These are phyloP conservation scores for Leptinotarsa texana DNA, from an alignment of 1,140 invertebrate genomes.

Conservation along the genomic window DNA sequence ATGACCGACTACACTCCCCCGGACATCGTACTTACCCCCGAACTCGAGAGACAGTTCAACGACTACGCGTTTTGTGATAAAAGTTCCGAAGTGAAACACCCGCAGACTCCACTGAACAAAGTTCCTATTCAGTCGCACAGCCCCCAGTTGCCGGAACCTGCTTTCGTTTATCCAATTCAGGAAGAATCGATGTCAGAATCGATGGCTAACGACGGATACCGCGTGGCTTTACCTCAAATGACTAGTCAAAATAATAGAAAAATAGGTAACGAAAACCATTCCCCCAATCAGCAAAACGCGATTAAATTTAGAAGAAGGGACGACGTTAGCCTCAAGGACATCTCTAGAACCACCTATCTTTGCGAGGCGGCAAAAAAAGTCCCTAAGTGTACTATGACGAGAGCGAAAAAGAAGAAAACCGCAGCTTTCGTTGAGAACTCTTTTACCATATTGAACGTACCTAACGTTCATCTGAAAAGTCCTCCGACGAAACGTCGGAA, in stretches of 20 bases:
- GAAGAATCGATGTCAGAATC: conserved; percentile 27
- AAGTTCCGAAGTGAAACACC: conserved; percentile 45
- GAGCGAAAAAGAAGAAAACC: neutral
- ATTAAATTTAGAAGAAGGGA: too few relatives aligned
- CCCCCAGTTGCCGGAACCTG: conserved; percentile 49
- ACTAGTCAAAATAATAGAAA: conserved; percentile 46
- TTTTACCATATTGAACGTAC: conserved; percentile 48
- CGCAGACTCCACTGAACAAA: conserved; percentile 42
- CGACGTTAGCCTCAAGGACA: too few relatives aligned
- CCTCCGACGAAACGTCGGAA: conserved; percentile 42
- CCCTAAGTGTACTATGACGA: neutral
- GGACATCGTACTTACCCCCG: conserved; percentile 6
- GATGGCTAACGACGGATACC: conserved; percentile 42
- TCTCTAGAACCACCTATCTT: neutral
- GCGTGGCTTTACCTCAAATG: conserved; percentile 38
- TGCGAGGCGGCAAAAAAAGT: neutral
- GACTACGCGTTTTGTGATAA: conserved; percentile 28
- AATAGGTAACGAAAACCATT: conserved; percentile 29
- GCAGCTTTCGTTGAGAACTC: neutral
- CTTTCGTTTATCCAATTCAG: conserved; percentile 50
- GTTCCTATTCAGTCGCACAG: conserved; percentile 44
- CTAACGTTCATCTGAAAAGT: conserved; percentile 37
- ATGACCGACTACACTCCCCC: neutral
- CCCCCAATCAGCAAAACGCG: conserved; percentile 16
- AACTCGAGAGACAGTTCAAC: conserved; percentile 6